Percentiles rank a stretch among this genome's conserved stretches.
Evolutionary conservation across 2,888 invertebrate genomes (phyloP).

Genomic region (Dioctria linearis): DNA sequence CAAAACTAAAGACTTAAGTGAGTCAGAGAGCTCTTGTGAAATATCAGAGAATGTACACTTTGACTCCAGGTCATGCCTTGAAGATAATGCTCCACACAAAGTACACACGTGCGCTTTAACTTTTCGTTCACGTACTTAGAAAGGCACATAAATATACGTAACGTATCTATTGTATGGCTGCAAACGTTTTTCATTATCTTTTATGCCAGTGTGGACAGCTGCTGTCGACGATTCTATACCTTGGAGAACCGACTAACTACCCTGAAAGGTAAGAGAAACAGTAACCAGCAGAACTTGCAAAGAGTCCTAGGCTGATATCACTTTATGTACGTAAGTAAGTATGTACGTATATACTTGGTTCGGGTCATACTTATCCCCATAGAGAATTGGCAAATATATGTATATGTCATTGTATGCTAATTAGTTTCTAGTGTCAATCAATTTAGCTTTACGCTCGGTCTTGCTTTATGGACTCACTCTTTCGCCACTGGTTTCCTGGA

Average conservation of each 20-base stretch:
- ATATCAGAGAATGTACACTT: conserved; percentile 32
- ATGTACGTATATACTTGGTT: background rate
- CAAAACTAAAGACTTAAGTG: conserved; percentile 9
- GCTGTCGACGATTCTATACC: conserved; percentile 3
- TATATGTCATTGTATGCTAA: conserved; percentile 58
- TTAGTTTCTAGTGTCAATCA: conserved; percentile 57
- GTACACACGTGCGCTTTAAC: conserved; percentile 35
- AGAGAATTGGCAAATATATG: conserved; percentile 44
- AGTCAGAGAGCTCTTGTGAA: conserved; percentile 18
- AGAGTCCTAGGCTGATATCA: background rate
- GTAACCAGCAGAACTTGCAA: background rate
- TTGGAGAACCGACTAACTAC: background rate
- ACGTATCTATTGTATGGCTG: conserved; percentile 19
- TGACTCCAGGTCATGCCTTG: conserved; percentile 26
- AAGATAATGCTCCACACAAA: conserved; percentile 17
- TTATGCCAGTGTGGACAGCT: conserved; percentile 27
- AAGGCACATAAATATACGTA: conserved; percentile 18
- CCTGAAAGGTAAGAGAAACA: conserved; percentile 17
- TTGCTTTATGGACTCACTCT: conserved; percentile 48
- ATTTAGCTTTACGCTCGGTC: conserved; percentile 33
- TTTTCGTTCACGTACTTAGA: conserved; percentile 25
- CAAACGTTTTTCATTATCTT: conserved; percentile 38
- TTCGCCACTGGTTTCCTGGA: conserved; percentile 47
- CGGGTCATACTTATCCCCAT: background rate
- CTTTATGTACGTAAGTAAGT: too few relatives aligned